Base-by-base conservation (phyloP, 2,888 invertebrate genomes). In the Lasioglossum villosulum region DNA sequence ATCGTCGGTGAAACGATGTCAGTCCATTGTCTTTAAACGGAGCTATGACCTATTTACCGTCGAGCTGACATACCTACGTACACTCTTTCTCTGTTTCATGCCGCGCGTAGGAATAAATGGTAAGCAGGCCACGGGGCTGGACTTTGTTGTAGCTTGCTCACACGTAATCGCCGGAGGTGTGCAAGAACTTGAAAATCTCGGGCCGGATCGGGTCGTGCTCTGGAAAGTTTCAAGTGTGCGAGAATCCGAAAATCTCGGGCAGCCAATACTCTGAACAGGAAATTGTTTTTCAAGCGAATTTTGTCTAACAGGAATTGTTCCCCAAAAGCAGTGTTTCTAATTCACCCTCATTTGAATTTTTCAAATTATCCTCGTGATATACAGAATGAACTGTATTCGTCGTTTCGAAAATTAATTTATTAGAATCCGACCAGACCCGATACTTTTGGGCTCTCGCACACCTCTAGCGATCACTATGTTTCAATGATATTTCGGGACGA, bases 81-180 rank as follows among this genome's bases (percentile, higher is more conserved):
- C 80, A 80, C 73, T 83, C 86, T 91, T 92, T 92, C 90, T 92
- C 72, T 94, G 93, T 94, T 94, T 92, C 94, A 94, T 92, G 94
- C 94, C 82, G 91, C 92, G 89, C 84, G 89, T 92, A 94, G 95
- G 95, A 94, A 95, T 91, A 94, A 95, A 93, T 95, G 95, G 95
- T 95, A 93, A 95, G 94, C 87, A 88, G 88, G 83, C 78, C 86
- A 84, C 75, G 80, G 76, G 66, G 80, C 75, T 74, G 78, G 63
- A 48, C 70, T 82, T 37, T 82, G 77, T 83, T 77, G 74, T 80
- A 59, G 37, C 19, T 77, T 23, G 37, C 72, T 86, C n/a, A 27
- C n/a, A 68, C 45, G 45, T 27, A 42, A 68, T 68, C 68, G 23
- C 1, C 37, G 1, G 30, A 56, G 56, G n/a, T 56, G n/a, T 56